Evolutionary conservation across 2,797 vertebrate species (phyloP).

Genomic region (Galagoides demidoff): DNA sequence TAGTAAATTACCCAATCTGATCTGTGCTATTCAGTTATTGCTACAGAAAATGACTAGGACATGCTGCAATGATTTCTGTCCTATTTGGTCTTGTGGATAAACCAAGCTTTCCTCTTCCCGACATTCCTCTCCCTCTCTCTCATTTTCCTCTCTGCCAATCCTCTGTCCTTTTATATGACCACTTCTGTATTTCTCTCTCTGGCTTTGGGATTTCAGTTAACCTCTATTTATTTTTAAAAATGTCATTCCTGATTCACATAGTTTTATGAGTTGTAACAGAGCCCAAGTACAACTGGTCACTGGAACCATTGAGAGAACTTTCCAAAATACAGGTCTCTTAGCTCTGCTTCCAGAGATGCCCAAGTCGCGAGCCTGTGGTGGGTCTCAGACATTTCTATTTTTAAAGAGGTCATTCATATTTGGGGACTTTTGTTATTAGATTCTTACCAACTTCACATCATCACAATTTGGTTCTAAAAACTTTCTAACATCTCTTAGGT

Average conservation of each 20-base stretch:
- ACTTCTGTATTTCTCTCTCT: not conserved
- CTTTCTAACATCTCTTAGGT: not conserved
- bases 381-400: not conserved
- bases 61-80: not conserved
- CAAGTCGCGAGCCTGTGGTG: not conserved
- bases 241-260: not conserved
- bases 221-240: not conserved
- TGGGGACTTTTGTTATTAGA: not conserved
- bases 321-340: conserved; percentile 5
- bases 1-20: not conserved
- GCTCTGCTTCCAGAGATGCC: not conserved
- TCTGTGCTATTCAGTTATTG: not conserved
- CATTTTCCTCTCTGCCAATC: not conserved
- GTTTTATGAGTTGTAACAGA: not conserved
- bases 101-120: not conserved
- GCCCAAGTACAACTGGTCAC: not conserved
- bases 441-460: not conserved
- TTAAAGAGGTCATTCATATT: not conserved
- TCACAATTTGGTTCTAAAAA: not conserved
- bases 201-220: conserved; percentile 1
- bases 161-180: not conserved
- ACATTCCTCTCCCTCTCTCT: not conserved
- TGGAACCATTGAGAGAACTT: not conserved
- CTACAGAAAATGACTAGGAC: not conserved
- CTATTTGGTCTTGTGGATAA: not conserved